Evolutionary conservation across 2,113 vertebrate genomes (phyloP).

Genomic region (Girardinichthys multiradiatus): DNA sequence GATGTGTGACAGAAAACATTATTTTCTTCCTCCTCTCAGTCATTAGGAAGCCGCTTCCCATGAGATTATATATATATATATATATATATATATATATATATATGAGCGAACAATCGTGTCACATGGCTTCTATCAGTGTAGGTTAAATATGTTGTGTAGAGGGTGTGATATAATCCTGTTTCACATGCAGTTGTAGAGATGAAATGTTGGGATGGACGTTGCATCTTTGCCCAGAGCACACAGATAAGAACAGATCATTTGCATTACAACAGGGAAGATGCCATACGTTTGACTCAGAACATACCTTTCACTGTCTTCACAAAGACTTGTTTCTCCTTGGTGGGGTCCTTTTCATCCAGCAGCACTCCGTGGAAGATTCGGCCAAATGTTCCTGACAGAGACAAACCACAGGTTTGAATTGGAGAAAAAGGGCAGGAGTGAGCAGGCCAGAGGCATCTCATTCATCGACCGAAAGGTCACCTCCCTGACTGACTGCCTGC

Average conservation of each 20-base stretch:
- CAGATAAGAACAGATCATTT: background rate
- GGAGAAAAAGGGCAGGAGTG: constrained; percentile 31
- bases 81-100: too few relatives aligned
- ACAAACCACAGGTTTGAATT: constrained; percentile 42
- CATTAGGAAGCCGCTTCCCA: too few relatives aligned
- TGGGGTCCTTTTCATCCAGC: constrained; percentile 96
- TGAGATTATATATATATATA: too few relatives aligned
- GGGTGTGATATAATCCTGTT: background rate
- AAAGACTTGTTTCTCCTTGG: constrained; percentile 94
- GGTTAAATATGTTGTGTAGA: background rate
- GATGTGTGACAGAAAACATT: too few relatives aligned
- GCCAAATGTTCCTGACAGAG: constrained; percentile 92
- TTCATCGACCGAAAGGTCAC: constrained; percentile 45
- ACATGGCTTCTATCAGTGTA: too few relatives aligned
- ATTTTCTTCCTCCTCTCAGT: too few relatives aligned
- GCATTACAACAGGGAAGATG: too few relatives aligned
- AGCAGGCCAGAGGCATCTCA: constrained; percentile 19
- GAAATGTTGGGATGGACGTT: background rate
- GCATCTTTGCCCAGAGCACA: background rate
- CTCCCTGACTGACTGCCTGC: constrained; percentile 20
- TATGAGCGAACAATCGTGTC: too few relatives aligned
- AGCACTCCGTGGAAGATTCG: constrained; percentile 96
- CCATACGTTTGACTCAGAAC: too few relatives aligned
- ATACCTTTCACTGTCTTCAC: constrained; percentile 99
- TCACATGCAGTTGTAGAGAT: background rate